These are phyloP conservation scores for Agrochola lychnidis DNA, from an alignment of 2,888 invertebrate species.

Conservation along the genomic window DNA sequence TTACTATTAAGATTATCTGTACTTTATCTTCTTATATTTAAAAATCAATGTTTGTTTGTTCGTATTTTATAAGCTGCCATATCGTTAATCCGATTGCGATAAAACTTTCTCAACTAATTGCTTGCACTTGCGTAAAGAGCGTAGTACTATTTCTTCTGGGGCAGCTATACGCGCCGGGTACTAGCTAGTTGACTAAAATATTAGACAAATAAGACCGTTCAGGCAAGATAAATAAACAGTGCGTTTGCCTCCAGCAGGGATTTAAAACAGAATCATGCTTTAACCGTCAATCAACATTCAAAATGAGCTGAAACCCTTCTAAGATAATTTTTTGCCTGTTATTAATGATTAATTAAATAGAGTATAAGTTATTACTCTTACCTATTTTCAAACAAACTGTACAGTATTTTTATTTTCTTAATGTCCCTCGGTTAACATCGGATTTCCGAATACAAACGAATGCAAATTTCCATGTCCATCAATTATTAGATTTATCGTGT, in stretches of 20 bases:
- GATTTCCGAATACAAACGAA: too few species aligned
- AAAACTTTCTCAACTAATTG: too few species aligned
- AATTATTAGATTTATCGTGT: too few species aligned
- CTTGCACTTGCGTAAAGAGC: too few species aligned
- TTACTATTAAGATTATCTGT: not conserved
- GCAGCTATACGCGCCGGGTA: too few species aligned
- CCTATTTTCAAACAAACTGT: not conserved
- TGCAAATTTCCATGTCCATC: too few species aligned
- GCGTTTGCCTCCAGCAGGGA: conserved; percentile 22
- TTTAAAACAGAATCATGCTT: not conserved
- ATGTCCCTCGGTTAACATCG: too few species aligned
- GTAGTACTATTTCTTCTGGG: too few species aligned
- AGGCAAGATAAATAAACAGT: not conserved
- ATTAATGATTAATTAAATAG: conserved; percentile 16
- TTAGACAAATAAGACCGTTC: not conserved
- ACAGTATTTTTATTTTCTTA: too few species aligned
- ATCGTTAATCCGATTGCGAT: too few species aligned
- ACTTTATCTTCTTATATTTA: not conserved
- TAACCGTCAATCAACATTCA: not conserved
- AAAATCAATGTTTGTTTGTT: too few species aligned
- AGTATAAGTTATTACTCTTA: conserved; percentile 21
- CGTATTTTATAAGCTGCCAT: too few species aligned
- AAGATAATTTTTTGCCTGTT: not conserved
- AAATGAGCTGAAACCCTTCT: not conserved
- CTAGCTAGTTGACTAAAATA: not conserved